Evolutionary conservation across 1,140 invertebrate species (phyloP).

Genomic region (Holcopasites calliopsidis): DNA sequence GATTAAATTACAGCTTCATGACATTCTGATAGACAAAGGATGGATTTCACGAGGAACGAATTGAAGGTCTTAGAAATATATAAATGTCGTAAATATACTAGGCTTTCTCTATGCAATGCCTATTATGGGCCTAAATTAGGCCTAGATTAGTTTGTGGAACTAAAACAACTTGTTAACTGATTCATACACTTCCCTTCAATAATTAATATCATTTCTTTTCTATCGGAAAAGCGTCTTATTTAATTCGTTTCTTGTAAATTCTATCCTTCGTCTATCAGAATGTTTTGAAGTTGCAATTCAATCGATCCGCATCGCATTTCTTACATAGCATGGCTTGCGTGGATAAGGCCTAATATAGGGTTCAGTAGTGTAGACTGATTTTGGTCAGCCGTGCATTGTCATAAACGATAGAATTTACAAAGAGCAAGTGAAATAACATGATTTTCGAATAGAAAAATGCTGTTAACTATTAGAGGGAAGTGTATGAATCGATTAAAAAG

Average conservation of each 20-base stretch:
- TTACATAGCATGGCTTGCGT: too few species aligned
- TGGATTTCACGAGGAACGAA: neutral
- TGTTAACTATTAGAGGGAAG: neutral
- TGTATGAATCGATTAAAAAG: too few species aligned
- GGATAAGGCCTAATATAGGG: too few species aligned
- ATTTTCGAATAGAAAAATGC: neutral
- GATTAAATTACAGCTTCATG: conserved; percentile 24
- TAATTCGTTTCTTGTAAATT: neutral
- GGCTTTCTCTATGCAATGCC: too few species aligned
- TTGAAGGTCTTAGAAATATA: too few species aligned
- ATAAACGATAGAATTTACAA: neutral
- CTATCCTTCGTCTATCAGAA: neutral
- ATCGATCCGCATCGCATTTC: conserved; percentile 1
- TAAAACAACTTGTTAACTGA: too few species aligned
- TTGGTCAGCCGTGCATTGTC: neutral
- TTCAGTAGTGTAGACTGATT: neutral
- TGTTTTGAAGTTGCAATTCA: conserved; percentile 24
- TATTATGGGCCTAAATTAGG: too few species aligned
- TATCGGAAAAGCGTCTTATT: neutral
- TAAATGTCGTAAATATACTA: too few species aligned
- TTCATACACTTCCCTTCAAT: too few species aligned
- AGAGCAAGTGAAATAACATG: neutral
- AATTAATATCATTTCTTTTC: neutral
- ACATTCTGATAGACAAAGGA: neutral
- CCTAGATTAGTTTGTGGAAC: too few species aligned